A percentile compares a stretch with the other conserved stretches of the same genome.
These are phyloP conservation scores for Andinoacara biseriatus DNA, from an alignment of 2,113 vertebrate genomes.

Conservation along the genomic window DNA sequence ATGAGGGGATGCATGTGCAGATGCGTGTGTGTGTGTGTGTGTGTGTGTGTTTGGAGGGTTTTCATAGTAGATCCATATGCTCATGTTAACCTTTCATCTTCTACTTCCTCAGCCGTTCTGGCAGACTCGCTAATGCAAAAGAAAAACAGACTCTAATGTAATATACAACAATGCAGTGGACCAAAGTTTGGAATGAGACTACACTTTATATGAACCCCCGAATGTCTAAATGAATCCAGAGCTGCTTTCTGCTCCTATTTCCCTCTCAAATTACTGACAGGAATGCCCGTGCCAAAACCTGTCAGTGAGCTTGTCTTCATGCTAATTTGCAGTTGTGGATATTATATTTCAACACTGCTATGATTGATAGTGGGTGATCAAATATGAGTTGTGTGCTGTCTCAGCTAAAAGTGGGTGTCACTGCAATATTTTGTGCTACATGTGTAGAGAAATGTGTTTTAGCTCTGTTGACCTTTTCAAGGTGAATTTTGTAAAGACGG, in stretches of 20 bases:
- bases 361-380: constrained; percentile 32
- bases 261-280: constrained; percentile 31
- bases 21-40: constrained; percentile 22
- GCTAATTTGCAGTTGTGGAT: constrained; percentile 56
- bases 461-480: not conserved
- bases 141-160: constrained; percentile 29
- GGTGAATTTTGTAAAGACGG: not conserved
- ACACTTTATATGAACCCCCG: not conserved
- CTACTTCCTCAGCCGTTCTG: constrained; percentile 17
- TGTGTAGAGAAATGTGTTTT: not conserved
- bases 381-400: constrained; percentile 17
- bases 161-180: constrained; percentile 13
- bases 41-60: constrained; percentile 10
- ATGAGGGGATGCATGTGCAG: constrained; percentile 36
- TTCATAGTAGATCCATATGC: constrained; percentile 55
- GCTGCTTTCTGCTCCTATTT: constrained; percentile 14
- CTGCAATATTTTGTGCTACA: not conserved
- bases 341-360: constrained; percentile 39
- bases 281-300: constrained; percentile 16
- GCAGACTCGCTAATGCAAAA: constrained; percentile 12
- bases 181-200: not conserved
- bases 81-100: constrained; percentile 62
- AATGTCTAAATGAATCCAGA: constrained; percentile 49
- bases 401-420: constrained; percentile 20
- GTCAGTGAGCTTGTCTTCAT: constrained; percentile 51